Percentiles rank a stretch among this genome's conserved stretches.
These are phyloP conservation scores for Polylopha cassiicola DNA, from an alignment of 2,888 invertebrate species.

Conservation along the genomic window DNA sequence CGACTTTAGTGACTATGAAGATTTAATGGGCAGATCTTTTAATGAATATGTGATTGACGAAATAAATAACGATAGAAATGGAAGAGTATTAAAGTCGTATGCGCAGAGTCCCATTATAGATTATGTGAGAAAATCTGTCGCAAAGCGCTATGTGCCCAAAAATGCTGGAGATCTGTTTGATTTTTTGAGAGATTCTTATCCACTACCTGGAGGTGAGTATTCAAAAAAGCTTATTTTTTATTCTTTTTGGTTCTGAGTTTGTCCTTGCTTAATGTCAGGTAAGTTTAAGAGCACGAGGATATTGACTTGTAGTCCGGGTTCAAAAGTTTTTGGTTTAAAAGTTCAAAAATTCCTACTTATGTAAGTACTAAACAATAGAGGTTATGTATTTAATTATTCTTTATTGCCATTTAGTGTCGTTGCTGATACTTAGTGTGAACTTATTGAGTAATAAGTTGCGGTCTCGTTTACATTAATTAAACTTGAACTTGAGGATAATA, in stretches of 20 bases:
- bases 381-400: too few relatives aligned
- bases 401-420: too few relatives aligned
- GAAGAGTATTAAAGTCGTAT: constrained; percentile 34
- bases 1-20: constrained; percentile 8
- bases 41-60: constrained; percentile 25
- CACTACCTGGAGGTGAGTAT: constrained; percentile 53
- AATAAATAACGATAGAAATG: constrained; percentile 24
- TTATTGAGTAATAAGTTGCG: too few relatives aligned
- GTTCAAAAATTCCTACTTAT: too few relatives aligned
- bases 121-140: constrained; percentile 38
- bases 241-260: neutral
- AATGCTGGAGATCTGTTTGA: constrained; percentile 44
- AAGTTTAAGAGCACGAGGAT: neutral
- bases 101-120: constrained; percentile 42
- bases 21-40: constrained; percentile 3
- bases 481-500: too few relatives aligned
- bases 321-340: too few relatives aligned
- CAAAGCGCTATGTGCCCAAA: constrained; percentile 32
- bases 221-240: neutral
- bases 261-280: too few relatives aligned
- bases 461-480: too few relatives aligned
- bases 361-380: too few relatives aligned
- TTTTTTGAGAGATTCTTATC: constrained; percentile 52
- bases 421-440: too few relatives aligned
- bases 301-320: constrained; percentile 1